Evolutionary conservation across 2,888 invertebrate genomes (phyloP).

Genomic region (Emesis furor): DNA sequence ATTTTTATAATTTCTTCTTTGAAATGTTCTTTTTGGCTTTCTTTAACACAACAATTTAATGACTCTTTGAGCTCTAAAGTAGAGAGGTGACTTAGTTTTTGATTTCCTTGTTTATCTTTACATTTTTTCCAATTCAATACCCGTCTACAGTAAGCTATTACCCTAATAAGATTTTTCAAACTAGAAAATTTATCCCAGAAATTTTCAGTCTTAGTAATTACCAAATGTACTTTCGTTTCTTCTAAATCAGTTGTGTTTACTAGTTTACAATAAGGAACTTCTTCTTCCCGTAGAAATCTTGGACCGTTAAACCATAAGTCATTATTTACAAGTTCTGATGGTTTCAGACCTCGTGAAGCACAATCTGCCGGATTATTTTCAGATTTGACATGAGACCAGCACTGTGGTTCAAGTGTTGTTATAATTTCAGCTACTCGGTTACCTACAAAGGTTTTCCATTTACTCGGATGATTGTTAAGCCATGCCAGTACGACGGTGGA

Average conservation of each 20-base stretch:
- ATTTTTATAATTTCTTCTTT: too few species aligned
- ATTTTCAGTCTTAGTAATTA: too few species aligned
- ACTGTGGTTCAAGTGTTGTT: slow-evolving; percentile 35
- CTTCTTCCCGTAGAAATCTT: not conserved
- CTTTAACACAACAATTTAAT: too few species aligned
- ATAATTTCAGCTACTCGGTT: slow-evolving; percentile 70
- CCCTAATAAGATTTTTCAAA: not conserved
- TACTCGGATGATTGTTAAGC: too few species aligned
- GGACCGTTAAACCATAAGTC: slow-evolving; percentile 33
- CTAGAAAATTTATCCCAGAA: too few species aligned
- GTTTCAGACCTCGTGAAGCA: slow-evolving; percentile 37
- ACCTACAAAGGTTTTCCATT: slow-evolving; percentile 17
- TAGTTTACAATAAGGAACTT: not conserved
- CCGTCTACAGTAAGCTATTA: not conserved
- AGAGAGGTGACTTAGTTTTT: too few species aligned
- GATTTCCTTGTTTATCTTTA: too few species aligned
- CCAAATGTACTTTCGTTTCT: not conserved
- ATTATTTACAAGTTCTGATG: not conserved
- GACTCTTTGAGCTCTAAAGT: too few species aligned
- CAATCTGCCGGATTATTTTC: not conserved
- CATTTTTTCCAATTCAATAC: not conserved
- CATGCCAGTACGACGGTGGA: too few species aligned
- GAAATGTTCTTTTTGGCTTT: too few species aligned
- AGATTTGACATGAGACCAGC: slow-evolving; percentile 36
- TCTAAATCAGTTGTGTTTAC: not conserved